phyloP scores from a whole-genome alignment of 2,113 vertebrate genomes.

The Corythoichthys intestinalis region DNA sequence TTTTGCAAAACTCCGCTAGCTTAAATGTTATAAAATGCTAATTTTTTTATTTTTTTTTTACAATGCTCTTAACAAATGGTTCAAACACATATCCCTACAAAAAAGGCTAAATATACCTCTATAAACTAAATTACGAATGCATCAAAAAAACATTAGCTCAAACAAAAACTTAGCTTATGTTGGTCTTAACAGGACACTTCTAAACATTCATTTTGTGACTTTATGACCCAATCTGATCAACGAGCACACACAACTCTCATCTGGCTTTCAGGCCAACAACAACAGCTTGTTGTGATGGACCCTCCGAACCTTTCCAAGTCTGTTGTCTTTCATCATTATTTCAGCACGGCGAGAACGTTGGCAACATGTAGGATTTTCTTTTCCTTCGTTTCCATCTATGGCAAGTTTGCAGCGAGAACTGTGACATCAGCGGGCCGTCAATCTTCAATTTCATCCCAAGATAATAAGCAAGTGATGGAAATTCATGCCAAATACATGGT shows the following conservation, averaged over 20 bases:
- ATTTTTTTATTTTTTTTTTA: too few relatives aligned
- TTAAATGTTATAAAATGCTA: too few relatives aligned
- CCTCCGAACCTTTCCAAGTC: neutral
- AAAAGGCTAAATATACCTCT: too few relatives aligned
- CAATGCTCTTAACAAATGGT: too few relatives aligned
- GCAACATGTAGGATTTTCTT: neutral
- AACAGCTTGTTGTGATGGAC: slow-evolving; percentile 54
- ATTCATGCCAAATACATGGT: neutral
- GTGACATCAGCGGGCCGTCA: neutral
- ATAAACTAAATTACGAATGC: too few relatives aligned
- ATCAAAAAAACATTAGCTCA: too few relatives aligned
- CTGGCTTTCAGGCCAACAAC: slow-evolving; percentile 60
- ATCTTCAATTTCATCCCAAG: neutral
- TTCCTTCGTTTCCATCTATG: slow-evolving; percentile 5
- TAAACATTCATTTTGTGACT: too few relatives aligned
- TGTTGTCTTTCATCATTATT: neutral
- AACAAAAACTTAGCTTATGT: too few relatives aligned
- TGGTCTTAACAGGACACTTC: too few relatives aligned
- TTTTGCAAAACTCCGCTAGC: too few relatives aligned
- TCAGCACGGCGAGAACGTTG: neutral
- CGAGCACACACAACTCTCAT: slow-evolving; percentile 22
- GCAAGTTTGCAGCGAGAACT: neutral
- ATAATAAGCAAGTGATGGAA: neutral
- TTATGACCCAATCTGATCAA: too few relatives aligned
- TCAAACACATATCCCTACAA: too few relatives aligned